Conservation (phyloP, 1,140 invertebrate genomes). For the Micrasema minimum region DNA sequence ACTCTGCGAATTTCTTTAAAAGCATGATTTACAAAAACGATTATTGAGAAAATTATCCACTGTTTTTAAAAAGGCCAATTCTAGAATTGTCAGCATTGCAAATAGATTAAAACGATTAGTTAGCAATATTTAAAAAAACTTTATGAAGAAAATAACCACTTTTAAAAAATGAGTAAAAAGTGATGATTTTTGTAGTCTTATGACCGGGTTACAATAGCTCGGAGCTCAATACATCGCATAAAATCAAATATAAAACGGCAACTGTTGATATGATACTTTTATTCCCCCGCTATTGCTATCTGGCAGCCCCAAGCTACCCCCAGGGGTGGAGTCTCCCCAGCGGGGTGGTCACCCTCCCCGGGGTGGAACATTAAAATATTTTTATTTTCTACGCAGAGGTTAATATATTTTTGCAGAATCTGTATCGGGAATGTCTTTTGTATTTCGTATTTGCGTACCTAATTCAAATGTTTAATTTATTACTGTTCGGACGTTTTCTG, state of each 20-base stretch:
- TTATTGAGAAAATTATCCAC: too few relatives aligned
- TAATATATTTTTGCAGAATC: conserved; percentile 24
- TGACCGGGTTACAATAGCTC: conserved; percentile 48
- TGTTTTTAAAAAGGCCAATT: too few relatives aligned
- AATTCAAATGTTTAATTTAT: too few relatives aligned
- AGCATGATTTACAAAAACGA: too few relatives aligned
- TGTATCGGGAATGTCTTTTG: conserved; percentile 5
- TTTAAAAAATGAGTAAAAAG: too few relatives aligned
- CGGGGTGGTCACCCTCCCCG: too few relatives aligned
- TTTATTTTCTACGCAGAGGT: conserved; percentile 30
- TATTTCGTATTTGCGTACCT: background rate
- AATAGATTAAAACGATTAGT: too few relatives aligned
- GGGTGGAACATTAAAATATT: conserved; percentile 27
- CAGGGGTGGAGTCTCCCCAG: background rate
- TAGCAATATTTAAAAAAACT: too few relatives aligned
- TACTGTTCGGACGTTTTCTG: too few relatives aligned
- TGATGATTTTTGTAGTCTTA: conserved; percentile 29
- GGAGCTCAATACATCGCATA: conserved; percentile 46
- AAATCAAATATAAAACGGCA: conserved; percentile 51
- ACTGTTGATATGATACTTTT: conserved; percentile 50
- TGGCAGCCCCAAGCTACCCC: conserved; percentile 24
- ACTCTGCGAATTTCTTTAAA: too few relatives aligned
- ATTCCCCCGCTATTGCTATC: conserved; percentile 36
- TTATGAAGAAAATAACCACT: too few relatives aligned
- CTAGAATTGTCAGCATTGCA: too few relatives aligned